Percentiles rank a stretch among this genome's conserved stretches.
These are phyloP conservation scores for Isoperla grammatica DNA, from an alignment of 2,888 invertebrate species.

Conservation along the genomic window DNA sequence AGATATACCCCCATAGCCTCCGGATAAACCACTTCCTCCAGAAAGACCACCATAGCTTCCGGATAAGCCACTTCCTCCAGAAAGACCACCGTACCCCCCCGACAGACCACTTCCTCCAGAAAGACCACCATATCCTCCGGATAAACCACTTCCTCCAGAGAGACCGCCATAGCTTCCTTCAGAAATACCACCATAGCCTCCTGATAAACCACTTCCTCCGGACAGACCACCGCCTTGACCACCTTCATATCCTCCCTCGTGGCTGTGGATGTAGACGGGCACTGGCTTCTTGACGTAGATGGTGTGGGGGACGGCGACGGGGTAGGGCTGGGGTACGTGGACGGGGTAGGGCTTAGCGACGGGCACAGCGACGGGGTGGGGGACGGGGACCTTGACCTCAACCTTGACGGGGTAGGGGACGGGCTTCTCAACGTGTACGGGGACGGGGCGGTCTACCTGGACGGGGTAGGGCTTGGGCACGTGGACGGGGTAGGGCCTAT, in stretches of 20 bases:
- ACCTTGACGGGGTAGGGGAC: conserved; percentile 11
- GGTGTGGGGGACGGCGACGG: neutral
- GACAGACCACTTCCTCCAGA: neutral
- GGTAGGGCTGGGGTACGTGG: neutral
- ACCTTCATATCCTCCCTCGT: neutral
- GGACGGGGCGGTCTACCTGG: neutral
- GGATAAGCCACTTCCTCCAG: neutral
- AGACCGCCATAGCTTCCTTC: neutral
- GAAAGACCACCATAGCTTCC: neutral
- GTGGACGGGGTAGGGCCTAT: conserved; percentile 66
- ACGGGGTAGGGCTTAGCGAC: conserved; percentile 16
- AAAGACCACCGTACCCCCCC: too few species aligned
- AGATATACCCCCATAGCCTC: too few species aligned
- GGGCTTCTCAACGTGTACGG: neutral
- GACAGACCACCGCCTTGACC: neutral
- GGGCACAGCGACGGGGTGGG: conserved; percentile 4
- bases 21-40: neutral
- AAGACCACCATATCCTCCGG: neutral
- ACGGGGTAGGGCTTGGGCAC: conserved; percentile 30
- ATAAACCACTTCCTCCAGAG: neutral
- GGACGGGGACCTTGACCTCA: conserved; percentile 6
- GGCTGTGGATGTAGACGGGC: neutral
- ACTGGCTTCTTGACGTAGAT: conserved; percentile 2
- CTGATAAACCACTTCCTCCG: neutral
- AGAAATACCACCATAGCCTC: neutral